Conservation (phyloP, 2,888 invertebrate species). For the Cremastobaeus sp. region DNA sequence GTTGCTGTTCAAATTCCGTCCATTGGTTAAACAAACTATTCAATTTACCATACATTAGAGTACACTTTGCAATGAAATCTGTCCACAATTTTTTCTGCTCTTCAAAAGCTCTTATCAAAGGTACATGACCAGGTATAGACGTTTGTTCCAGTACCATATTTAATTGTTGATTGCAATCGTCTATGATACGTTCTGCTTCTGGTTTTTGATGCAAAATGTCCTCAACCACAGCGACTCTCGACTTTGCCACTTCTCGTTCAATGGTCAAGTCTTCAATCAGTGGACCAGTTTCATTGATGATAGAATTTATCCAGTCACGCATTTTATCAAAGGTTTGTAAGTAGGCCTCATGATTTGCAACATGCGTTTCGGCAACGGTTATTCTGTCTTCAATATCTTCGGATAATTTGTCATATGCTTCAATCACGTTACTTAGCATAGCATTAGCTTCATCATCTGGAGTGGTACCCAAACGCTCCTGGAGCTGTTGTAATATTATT, state of each 20-base stretch:
- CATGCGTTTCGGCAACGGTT: slow-evolving; percentile 84
- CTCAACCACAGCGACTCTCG: slow-evolving; percentile 86
- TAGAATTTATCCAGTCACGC: slow-evolving; percentile 88
- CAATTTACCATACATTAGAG: slow-evolving; percentile 85
- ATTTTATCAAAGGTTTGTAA: slow-evolving; percentile 89
- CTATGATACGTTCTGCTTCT: slow-evolving; percentile 86
- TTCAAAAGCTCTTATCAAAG: slow-evolving; percentile 85
- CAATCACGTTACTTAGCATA: slow-evolving; percentile 86
- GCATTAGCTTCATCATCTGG: slow-evolving; percentile 89
- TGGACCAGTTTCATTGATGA: slow-evolving; percentile 86
- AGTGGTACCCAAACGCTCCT: slow-evolving; percentile 88
- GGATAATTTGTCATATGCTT: slow-evolving; percentile 85
- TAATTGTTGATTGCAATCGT: slow-evolving; percentile 85
- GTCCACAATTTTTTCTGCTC: slow-evolving; percentile 87
- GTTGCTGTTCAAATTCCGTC: slow-evolving; percentile 87
- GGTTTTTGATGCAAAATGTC: slow-evolving; percentile 86
- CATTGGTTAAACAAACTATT: slow-evolving; percentile 88
- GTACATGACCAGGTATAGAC: slow-evolving; percentile 84
- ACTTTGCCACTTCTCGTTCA: slow-evolving; percentile 88
- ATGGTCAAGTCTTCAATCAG: slow-evolving; percentile 88
- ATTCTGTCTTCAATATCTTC: slow-evolving; percentile 85
- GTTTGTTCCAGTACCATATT: slow-evolving; percentile 88
- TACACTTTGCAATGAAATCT: slow-evolving; percentile 85
- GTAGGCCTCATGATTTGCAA: slow-evolving; percentile 89
- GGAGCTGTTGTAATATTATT: slow-evolving; percentile 89